Evolutionary conservation across 1,140 invertebrate genomes (phyloP).

Genomic region (Vollenhovia emeryi): DNA sequence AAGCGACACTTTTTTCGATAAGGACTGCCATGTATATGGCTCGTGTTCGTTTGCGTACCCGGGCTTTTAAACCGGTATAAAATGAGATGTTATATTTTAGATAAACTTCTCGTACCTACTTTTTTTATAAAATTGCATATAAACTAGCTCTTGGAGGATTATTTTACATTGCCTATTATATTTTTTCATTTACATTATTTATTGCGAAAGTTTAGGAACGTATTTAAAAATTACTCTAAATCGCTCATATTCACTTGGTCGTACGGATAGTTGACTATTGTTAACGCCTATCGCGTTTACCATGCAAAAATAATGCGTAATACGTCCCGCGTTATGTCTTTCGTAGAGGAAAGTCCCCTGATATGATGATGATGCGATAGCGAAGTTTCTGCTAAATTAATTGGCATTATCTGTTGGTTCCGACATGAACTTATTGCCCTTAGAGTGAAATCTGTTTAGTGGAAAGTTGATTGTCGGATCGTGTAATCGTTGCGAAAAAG

Average conservation of each 20-base stretch:
- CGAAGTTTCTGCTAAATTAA: too few species aligned
- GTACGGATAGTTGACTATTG: neutral
- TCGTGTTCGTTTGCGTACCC: neutral
- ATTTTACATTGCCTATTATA: neutral
- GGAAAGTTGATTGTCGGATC: too few species aligned
- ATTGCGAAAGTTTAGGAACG: neutral
- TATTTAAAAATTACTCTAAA: neutral
- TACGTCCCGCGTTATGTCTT: neutral
- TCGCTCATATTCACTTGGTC: neutral
- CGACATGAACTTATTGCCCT: too few species aligned
- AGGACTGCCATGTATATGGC: neutral
- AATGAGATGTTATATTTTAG: conserved; percentile 3
- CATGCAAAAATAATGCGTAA: neutral
- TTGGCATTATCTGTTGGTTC: too few species aligned
- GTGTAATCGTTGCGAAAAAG: too few species aligned
- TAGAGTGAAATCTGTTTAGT: too few species aligned
- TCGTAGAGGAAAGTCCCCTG: too few species aligned
- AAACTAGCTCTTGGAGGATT: neutral
- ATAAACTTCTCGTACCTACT: neutral
- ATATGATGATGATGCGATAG: too few species aligned
- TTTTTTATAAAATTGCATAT: neutral
- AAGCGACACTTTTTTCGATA: conserved; percentile 40
- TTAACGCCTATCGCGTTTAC: neutral
- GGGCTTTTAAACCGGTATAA: conserved; percentile 14
- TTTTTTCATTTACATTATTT: neutral